A percentile compares a stretch with the other conserved stretches of the same genome.
Conservation (phyloP, 2,113 vertebrate species). For the Galemys pyrenaicus region DNA sequence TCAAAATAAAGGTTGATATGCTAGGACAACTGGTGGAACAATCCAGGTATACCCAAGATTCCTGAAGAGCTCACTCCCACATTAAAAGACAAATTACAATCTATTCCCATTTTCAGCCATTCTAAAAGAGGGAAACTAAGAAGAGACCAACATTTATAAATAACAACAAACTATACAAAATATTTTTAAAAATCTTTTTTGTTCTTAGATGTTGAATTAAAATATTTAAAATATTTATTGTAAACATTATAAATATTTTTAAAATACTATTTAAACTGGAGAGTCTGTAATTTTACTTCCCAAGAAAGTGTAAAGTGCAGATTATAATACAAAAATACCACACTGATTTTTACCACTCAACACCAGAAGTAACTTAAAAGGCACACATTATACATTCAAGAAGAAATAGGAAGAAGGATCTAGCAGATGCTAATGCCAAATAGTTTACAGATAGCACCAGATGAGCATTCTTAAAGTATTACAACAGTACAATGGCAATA, state of each 20-base stretch:
- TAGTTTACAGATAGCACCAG: slow-evolving; percentile 83
- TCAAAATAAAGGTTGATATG: slow-evolving; percentile 32
- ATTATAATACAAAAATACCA: slow-evolving; percentile 91
- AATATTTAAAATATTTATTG: slow-evolving; percentile 82
- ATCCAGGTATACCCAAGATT: slow-evolving; percentile 41
- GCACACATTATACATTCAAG: slow-evolving; percentile 88
- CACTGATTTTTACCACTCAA: slow-evolving; percentile 85
- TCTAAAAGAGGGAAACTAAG: slow-evolving; percentile 70
- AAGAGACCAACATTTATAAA: slow-evolving; percentile 59
- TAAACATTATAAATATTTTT: slow-evolving; percentile 81
- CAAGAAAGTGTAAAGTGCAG: slow-evolving; percentile 92
- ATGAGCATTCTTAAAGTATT: slow-evolving; percentile 70
- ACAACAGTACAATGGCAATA: slow-evolving; percentile 77
- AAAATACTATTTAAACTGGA: slow-evolving; percentile 79
- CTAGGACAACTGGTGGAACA: slow-evolving; percentile 47
- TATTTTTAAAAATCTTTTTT: slow-evolving; percentile 78
- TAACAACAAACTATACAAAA: slow-evolving; percentile 83
- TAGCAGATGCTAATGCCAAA: slow-evolving; percentile 74
- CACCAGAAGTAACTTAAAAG: slow-evolving; percentile 90
- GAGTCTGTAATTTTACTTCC: slow-evolving; percentile 79
- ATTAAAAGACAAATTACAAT: slow-evolving; percentile 69
- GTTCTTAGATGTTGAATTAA: slow-evolving; percentile 78
- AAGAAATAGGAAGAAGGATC: slow-evolving; percentile 80
- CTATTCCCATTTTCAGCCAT: slow-evolving; percentile 70
- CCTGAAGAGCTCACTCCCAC: slow-evolving; percentile 66